These are phyloP conservation scores for Syndactyla subalaris DNA, from an alignment of 2,797 vertebrate genomes.

Conservation along the genomic window DNA sequence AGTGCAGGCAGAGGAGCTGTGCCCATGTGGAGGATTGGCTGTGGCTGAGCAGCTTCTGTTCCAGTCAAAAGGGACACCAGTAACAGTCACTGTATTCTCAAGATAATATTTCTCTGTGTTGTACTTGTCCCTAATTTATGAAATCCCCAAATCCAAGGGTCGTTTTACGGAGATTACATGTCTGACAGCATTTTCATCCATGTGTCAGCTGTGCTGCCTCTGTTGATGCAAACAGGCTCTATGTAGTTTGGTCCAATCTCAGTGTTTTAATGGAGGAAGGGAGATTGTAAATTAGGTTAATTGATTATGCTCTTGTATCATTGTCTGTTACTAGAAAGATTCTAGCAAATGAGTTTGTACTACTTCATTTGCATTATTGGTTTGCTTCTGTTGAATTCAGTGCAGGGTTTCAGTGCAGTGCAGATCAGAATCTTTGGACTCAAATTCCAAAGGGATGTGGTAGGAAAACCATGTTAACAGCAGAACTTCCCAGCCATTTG, in stretches of 20 bases:
- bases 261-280: background rate
- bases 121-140: background rate
- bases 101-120: background rate
- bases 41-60: background rate
- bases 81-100: background rate
- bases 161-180: background rate
- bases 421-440: background rate
- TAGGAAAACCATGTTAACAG: background rate
- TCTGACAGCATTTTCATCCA: background rate
- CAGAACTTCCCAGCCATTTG: background rate
- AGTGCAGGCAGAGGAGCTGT: background rate
- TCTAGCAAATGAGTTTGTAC: background rate
- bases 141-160: background rate
- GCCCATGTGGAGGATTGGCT: background rate
- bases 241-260: background rate
- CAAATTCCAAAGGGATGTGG: background rate
- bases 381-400: background rate
- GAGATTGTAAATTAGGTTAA: background rate
- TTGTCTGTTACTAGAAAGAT: background rate
- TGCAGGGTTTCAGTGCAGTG: background rate
- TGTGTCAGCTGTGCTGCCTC: background rate
- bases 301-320: background rate
- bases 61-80: background rate
- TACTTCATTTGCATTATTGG: background rate
- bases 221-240: background rate